Evolutionary conservation across 2,113 vertebrate genomes (phyloP), one percentile per base, ranked within the genome.

Genomic region (Leucosticte australis): DNA sequence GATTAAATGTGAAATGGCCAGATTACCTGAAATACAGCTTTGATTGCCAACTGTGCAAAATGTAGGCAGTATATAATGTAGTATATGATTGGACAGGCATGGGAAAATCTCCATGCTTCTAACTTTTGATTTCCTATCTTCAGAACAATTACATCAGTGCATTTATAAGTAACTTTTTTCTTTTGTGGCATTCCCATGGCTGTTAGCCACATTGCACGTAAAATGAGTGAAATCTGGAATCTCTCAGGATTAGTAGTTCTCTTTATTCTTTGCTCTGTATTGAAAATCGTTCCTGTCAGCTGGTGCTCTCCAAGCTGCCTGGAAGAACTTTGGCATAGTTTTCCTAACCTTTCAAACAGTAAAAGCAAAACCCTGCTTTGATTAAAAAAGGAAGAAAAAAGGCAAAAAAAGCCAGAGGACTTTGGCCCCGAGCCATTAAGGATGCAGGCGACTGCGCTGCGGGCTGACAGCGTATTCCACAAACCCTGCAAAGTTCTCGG

Each of bases 261-360:
- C 87, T 98, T 96, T 96, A 80, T 94, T 95, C 90, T 96, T 83
- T 75, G 44, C 88, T 91, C 70, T 77, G 16, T 86, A 84, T 59
- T 96, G 97, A 96, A 96, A 97, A 96, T 79, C 74, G 47, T 92
- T 96, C 88, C 96, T 93, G 94, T 96, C 96, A 94, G 97, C 96
- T 96, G 73, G 68, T 83, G 92, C 80, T 93, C 93, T 95, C 59
- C 69, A 44, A 96, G 96, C 94, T 96, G 97, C 97, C 95, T 90
- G 91, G 73, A 89, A 97, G 96, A 97, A 98, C 97, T 97, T 97
- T 98, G 97, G 97, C 98, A 97, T 92, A 96, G 96, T 97, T 98
- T 97, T 74, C 93, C 95, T 96, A 98, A 98, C 97, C 97, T 98
- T 97, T 96, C 94, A 92, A 98, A 97, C 95, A 96, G 92, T 95